Percentiles rank a stretch among this genome's conserved stretches.
These are phyloP conservation scores for Lophius americanus DNA, from an alignment of 2,797 vertebrate genomes.

Conservation along the genomic window DNA sequence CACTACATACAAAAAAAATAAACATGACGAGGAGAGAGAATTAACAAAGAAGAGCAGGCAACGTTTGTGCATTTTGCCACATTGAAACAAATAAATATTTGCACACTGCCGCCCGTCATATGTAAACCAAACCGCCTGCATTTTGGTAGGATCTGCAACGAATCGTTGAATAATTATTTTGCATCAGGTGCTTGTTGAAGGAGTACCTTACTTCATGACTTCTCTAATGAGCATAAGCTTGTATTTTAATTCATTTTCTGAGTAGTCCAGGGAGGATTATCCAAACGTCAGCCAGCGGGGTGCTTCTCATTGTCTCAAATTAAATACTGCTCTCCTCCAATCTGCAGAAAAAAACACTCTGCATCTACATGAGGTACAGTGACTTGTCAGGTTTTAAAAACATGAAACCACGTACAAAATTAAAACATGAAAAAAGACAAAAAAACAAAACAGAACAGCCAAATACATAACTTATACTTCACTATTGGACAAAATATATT, in stretches of 20 bases:
- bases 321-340: slow-evolving; percentile 79
- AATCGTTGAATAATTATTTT: slow-evolving; percentile 35
- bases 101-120: slow-evolving; percentile 89
- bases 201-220: slow-evolving; percentile 58
- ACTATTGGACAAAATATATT: slow-evolving; percentile 97
- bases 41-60: slow-evolving; percentile 81
- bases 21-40: slow-evolving; percentile 80
- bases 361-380: slow-evolving; percentile 91
- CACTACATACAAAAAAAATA: slow-evolving; percentile 74
- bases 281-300: slow-evolving; percentile 73
- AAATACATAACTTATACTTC: slow-evolving; percentile 97
- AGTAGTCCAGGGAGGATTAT: slow-evolving; percentile 55
- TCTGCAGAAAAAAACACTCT: slow-evolving; percentile 78
- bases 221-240: slow-evolving; percentile 27
- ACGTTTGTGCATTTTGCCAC: slow-evolving; percentile 85
- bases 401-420: slow-evolving; percentile 86
- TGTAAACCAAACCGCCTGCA: slow-evolving; percentile 52
- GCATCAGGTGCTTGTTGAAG: slow-evolving; percentile 74
- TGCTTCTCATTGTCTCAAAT: slow-evolving; percentile 75
- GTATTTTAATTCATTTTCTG: slow-evolving; percentile 35
- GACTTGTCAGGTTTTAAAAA: slow-evolving; percentile 89
- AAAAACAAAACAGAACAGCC: slow-evolving; percentile 78
- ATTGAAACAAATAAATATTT: slow-evolving; percentile 92
- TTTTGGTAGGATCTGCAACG: slow-evolving; percentile 59
- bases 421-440: slow-evolving; percentile 50